These are phyloP conservation scores for Cryptomyrus ogoouensis DNA, from an alignment of 2,113 vertebrate species.

Conservation along the genomic window DNA sequence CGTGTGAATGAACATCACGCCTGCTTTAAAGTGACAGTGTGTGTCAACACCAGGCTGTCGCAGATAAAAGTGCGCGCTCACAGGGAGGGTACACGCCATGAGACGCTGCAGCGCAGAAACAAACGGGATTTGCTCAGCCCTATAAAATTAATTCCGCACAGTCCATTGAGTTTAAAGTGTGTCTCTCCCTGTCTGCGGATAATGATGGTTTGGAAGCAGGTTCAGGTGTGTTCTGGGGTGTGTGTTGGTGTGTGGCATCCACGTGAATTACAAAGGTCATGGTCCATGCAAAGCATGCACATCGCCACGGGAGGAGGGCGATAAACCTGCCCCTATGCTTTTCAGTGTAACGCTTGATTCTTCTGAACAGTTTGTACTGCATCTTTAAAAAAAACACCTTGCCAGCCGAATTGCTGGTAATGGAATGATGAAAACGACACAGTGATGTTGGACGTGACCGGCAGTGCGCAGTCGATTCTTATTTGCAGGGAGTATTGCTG, in stretches of 20 bases:
- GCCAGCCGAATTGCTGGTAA: neutral
- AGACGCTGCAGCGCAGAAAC: neutral
- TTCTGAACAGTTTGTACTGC: neutral
- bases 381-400: neutral
- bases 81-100: neutral
- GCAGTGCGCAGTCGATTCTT: neutral
- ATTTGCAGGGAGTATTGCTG: constrained; percentile 3
- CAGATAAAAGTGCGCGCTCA: neutral
- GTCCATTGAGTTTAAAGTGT: constrained; percentile 56
- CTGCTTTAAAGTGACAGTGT: constrained; percentile 14
- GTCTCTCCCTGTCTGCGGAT: constrained; percentile 53
- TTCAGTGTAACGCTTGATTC: neutral
- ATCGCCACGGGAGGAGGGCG: neutral
- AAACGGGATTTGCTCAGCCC: neutral
- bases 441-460: neutral
- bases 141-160: constrained; percentile 36
- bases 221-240: neutral
- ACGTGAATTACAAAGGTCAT: neutral
- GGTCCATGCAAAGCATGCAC: too few relatives aligned
- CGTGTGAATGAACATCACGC: neutral
- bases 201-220: constrained; percentile 54
- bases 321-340: neutral
- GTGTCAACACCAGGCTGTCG: neutral
- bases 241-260: neutral
- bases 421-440: neutral